These are phyloP conservation scores for Myiotriccus ornatus DNA, from an alignment of 2,797 vertebrate genomes.

Conservation along the genomic window DNA sequence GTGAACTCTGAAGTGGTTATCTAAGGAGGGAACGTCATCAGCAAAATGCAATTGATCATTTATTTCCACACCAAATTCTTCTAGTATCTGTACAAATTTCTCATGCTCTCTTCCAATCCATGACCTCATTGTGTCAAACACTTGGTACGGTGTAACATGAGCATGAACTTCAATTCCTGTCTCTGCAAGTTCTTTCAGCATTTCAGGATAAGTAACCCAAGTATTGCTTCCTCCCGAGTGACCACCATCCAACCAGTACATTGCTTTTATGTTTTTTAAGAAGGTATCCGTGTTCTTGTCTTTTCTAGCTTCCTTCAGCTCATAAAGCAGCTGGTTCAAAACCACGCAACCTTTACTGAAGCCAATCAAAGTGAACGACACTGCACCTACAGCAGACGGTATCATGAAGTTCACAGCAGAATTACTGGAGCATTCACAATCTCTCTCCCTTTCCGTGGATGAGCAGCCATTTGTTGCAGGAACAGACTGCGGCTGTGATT, in stretches of 20 bases:
- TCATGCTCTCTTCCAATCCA: conserved; percentile 95
- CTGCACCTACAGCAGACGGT: conserved; percentile 69
- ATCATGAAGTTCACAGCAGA: conserved; percentile 46
- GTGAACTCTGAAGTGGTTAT: conserved; percentile 96
- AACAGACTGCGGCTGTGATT: conserved; percentile 41
- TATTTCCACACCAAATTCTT: conserved; percentile 83
- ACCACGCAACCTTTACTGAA: conserved; percentile 99
- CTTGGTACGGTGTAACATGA: conserved; percentile 96
- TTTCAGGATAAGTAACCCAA: conserved; percentile 89
- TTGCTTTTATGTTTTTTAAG: conserved; percentile 80
- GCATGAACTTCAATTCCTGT: conserved; percentile 85
- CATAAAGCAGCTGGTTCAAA: conserved; percentile 94
- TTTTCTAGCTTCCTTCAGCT: conserved; percentile 84
- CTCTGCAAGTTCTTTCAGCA: conserved; percentile 83
- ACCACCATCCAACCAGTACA: conserved; percentile 97
- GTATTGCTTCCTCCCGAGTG: conserved; percentile 94
- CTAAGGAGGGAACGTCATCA: conserved; percentile 86
- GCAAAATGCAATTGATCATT: conserved; percentile 88
- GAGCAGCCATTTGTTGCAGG: conserved; percentile 73
- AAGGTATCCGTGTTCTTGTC: conserved; percentile 83
- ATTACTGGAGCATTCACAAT: conserved; percentile 62
- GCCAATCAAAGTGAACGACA: conserved; percentile 87
- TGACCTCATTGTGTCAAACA: conserved; percentile 90
- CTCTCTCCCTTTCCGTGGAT: conserved; percentile 56
- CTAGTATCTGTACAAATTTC: conserved; percentile 86